A percentile compares a stretch with the other conserved stretches of the same genome.
phyloP scores from a whole-genome alignment of 2,888 invertebrate genomes.

The Neoaliturus tenellus region DNA sequence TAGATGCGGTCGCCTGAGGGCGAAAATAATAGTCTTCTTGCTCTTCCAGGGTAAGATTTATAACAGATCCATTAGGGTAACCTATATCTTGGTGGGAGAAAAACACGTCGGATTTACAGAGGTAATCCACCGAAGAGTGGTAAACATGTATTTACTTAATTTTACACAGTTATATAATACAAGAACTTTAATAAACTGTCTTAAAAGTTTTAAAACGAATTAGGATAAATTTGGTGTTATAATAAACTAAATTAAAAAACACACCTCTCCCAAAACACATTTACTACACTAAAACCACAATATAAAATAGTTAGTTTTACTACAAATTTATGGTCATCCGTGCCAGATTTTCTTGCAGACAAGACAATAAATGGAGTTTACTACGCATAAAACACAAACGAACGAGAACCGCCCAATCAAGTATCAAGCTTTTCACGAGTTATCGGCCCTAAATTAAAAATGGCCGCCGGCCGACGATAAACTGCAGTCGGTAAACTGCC shows the following conservation, averaged over 20 bases:
- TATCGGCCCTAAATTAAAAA: slow-evolving; percentile 24
- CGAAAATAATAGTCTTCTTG: background rate
- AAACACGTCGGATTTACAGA: too few relatives aligned
- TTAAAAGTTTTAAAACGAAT: too few relatives aligned
- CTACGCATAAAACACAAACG: background rate
- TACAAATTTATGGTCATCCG: background rate
- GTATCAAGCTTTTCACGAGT: background rate
- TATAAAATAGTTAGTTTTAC: background rate
- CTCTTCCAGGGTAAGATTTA: background rate
- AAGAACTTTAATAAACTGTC: too few relatives aligned
- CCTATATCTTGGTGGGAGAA: too few relatives aligned
- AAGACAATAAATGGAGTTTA: background rate
- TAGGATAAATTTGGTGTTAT: too few relatives aligned
- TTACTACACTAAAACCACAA: background rate
- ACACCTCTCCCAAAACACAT: background rate
- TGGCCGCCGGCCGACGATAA: background rate
- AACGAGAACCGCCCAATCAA: slow-evolving; percentile 13
- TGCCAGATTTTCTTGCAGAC: background rate
- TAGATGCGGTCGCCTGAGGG: background rate
- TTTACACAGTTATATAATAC: too few relatives aligned
- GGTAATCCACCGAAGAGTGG: too few relatives aligned
- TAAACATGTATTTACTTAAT: too few relatives aligned
- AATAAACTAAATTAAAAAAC: too few relatives aligned
- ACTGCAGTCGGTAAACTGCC: background rate
- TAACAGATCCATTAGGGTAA: too few relatives aligned